These are phyloP conservation scores for Dryobota labecula DNA, from an alignment of 2,888 invertebrate genomes.

Conservation along the genomic window DNA sequence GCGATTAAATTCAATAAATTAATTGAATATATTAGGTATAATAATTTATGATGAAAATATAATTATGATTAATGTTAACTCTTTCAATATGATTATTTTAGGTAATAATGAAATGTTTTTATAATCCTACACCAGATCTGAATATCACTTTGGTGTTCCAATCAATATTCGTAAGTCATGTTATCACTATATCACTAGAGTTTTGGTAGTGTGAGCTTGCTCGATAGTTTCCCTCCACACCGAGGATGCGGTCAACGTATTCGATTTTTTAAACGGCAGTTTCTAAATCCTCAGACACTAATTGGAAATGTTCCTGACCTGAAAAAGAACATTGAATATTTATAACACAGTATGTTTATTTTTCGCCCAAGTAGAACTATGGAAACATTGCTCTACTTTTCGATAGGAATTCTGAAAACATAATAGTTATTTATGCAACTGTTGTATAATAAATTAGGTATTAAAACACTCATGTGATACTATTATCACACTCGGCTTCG, in stretches of 20 bases:
- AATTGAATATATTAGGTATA: constrained; percentile 53
- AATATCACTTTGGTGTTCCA: constrained; percentile 83
- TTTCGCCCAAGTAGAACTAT: not conserved
- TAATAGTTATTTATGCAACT: too few species aligned
- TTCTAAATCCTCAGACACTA: constrained; percentile 88
- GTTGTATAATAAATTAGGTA: too few species aligned
- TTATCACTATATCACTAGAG: constrained; percentile 65
- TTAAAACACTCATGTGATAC: too few species aligned
- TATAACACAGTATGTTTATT: not conserved
- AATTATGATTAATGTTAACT: constrained; percentile 52
- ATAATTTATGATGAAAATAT: constrained; percentile 60
- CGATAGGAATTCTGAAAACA: not conserved
- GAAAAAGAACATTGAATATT: constrained; percentile 71
- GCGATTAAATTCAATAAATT: constrained; percentile 51
- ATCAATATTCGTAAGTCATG: constrained; percentile 67
- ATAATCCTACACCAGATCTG: constrained; percentile 73
- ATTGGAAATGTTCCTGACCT: constrained; percentile 90
- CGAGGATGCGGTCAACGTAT: constrained; percentile 19
- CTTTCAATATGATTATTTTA: constrained; percentile 59
- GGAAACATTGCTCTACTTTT: not conserved
- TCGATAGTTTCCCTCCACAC: constrained; percentile 15
- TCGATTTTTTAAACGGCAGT: constrained; percentile 82
- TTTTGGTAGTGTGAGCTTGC: constrained; percentile 35
- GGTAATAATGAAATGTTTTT: constrained; percentile 62
- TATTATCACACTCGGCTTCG: too few species aligned